These are phyloP conservation scores for Lasioglossum leucozonium DNA, from an alignment of 2,888 invertebrate genomes.

Conservation along the genomic window DNA sequence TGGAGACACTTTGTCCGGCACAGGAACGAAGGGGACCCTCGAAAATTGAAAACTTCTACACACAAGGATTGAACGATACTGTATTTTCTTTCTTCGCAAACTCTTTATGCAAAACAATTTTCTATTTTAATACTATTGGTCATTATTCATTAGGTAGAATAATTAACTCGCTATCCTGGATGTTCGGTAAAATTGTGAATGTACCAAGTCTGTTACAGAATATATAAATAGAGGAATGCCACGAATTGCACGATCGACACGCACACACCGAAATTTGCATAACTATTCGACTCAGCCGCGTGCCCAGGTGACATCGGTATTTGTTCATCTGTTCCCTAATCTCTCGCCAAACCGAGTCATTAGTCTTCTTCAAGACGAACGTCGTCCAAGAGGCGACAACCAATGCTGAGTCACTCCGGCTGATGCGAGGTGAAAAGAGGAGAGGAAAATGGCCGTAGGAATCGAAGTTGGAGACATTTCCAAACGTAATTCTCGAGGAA, in stretches of 20 bases:
- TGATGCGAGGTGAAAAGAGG: conserved; percentile 50
- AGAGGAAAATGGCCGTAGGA: conserved; percentile 23
- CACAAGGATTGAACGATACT: background rate
- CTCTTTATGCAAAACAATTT: too few relatives aligned
- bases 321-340: conserved; percentile 64
- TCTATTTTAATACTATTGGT: background rate
- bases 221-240: conserved; percentile 40
- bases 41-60: background rate
- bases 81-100: too few relatives aligned
- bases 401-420: conserved; percentile 65
- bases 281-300: conserved; percentile 54
- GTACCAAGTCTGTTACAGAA: background rate
- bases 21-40: background rate
- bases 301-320: conserved; percentile 54
- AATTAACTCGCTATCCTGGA: background rate
- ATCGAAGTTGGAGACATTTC: conserved; percentile 64
- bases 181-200: background rate
- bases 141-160: background rate
- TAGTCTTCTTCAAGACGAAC: conserved; percentile 61
- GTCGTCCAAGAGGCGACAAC: conserved; percentile 51
- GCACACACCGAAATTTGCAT: conserved; percentile 58
- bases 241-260: conserved; percentile 40
- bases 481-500: conserved; percentile 54
- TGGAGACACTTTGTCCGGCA: background rate
- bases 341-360: conserved; percentile 59